Base-by-base conservation (phyloP, 2,888 invertebrate species). In the Priocnemis perturbator region DNA sequence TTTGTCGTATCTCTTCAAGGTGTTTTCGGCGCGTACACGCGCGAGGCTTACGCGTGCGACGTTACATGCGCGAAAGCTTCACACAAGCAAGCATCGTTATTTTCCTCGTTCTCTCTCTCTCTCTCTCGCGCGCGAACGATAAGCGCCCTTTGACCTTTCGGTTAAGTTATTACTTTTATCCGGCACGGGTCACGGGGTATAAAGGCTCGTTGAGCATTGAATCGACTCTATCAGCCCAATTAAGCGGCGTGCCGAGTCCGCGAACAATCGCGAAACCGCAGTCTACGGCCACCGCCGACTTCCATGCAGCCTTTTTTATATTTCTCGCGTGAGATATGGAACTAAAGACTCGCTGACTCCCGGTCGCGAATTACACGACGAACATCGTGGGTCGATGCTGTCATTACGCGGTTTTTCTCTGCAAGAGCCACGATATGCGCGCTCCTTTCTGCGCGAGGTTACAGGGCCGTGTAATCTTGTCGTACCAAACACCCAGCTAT, bases 291-390 rank as follows among this genome's bases (percentile, higher is more conserved):
- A 14, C 48, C 30, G 2, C 30, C 21, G 45, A 56, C 50, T 15
- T 20, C 7, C 48, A 20, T 21, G 44, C 64, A 52, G 19, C 15
- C 53, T 63, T 60, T 64, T 45, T 69, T 59, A 57, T 67, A 71
- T 78, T 79, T 79, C 76, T 83, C 81, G 82, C 83, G 81, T 83
- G 83, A 84, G 79, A 82, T 83, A 81, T 64, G 76, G 76, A 79
- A 80, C 73, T 81, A 73, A 76, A 73, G 65, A 73, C 60, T 60
- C 60, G 21, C 65, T 44, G 37, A 56, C 21, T 57, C 59, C 20
- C 66, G 19, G 58, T 60, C 56, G 61, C 73, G 72, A 75, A 71
- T 77, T 77, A 73, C 62, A 19, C 71, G 67, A 69, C 64, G 57
- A 65, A 71, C 67, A 71, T 69, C 67, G 67, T 69, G 50, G 59